These are phyloP conservation scores for Drosophila tsacasi DNA, from an alignment of 1,140 invertebrate species.

Conservation along the genomic window DNA sequence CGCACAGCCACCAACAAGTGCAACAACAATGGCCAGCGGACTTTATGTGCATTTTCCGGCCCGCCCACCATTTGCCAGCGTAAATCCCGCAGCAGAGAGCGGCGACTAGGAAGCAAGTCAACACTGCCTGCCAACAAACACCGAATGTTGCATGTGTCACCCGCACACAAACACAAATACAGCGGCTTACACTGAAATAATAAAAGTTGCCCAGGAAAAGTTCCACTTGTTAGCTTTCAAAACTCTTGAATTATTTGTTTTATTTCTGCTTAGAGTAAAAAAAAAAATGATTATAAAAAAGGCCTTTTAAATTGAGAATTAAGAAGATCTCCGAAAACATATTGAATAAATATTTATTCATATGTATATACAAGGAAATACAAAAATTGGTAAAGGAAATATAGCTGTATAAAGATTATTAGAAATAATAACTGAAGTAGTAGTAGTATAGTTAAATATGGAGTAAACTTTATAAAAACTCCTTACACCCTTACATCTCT, in stretches of 20 bases:
- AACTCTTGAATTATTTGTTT: neutral
- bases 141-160: constrained; percentile 68
- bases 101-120: constrained; percentile 71
- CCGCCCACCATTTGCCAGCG: constrained; percentile 52
- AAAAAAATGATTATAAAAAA: too few species aligned
- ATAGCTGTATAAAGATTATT: too few species aligned
- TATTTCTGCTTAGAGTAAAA: too few species aligned
- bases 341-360: too few species aligned
- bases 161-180: constrained; percentile 29
- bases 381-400: too few species aligned
- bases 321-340: too few species aligned
- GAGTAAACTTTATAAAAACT: too few species aligned
- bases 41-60: constrained; percentile 70
- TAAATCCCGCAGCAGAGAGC: constrained; percentile 63
- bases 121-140: constrained; percentile 59
- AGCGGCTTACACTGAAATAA: constrained; percentile 15
- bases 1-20: constrained; percentile 32
- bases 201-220: neutral
- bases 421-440: too few species aligned
- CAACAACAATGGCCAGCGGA: constrained; percentile 57
- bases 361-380: too few species aligned
- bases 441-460: too few species aligned
- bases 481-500: too few species aligned
- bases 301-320: too few species aligned
- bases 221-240: neutral